Percentiles rank a stretch among this genome's conserved stretches.
These are phyloP conservation scores for Aphidoletes aphidimyza DNA, from an alignment of 2,888 invertebrate species.

Conservation along the genomic window DNA sequence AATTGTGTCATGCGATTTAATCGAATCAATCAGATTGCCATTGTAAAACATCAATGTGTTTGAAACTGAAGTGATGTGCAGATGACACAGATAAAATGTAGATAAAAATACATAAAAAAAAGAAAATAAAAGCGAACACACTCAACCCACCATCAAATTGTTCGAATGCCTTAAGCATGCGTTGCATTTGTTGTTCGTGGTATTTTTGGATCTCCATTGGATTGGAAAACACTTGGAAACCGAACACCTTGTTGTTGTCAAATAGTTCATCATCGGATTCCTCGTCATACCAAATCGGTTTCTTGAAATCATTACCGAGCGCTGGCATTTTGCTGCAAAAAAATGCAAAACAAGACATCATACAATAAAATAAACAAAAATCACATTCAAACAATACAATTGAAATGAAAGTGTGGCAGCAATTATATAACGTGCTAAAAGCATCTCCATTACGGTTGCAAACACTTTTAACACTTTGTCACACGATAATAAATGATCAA, in stretches of 20 bases:
- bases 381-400: neutral
- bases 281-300: slow-evolving; percentile 67
- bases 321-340: neutral
- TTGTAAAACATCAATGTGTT: too few species aligned
- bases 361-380: too few species aligned
- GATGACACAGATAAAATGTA: too few species aligned
- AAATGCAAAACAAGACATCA: too few species aligned
- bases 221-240: slow-evolving; percentile 71
- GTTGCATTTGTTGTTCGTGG: slow-evolving; percentile 72
- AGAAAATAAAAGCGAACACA: too few species aligned
- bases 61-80: too few species aligned
- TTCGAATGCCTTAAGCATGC: slow-evolving; percentile 69
- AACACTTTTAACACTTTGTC: neutral
- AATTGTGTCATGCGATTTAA: neutral
- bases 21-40: neutral
- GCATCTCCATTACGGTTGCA: neutral
- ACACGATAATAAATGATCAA: slow-evolving; percentile 12
- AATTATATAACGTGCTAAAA: slow-evolving; percentile 40
- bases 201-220: slow-evolving; percentile 72
- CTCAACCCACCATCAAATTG: slow-evolving; percentile 64
- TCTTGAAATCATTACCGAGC: slow-evolving; percentile 63
- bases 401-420: neutral
- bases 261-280: slow-evolving; percentile 66
- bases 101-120: too few species aligned
- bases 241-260: slow-evolving; percentile 65